Evolutionary conservation across 2,888 invertebrate genomes (phyloP).

Genomic region (Epicampocera succincta): DNA sequence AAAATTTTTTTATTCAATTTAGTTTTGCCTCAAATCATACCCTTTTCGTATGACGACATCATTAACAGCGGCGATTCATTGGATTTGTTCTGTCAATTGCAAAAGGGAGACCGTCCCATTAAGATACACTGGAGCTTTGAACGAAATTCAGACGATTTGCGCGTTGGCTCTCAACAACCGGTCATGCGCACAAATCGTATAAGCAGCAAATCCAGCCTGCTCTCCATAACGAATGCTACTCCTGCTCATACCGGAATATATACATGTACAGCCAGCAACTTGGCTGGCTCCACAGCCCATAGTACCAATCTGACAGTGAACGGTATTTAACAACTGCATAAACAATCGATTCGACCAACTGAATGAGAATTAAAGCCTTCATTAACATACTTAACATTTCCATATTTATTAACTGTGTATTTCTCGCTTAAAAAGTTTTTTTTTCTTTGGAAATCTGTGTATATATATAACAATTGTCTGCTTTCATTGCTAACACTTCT

Average conservation of each 20-base stretch:
- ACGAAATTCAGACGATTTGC: slow-evolving; percentile 74
- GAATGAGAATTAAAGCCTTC: slow-evolving; percentile 21
- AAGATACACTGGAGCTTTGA: slow-evolving; percentile 86
- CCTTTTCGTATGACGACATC: slow-evolving; percentile 88
- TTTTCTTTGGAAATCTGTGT: background rate
- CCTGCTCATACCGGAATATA: slow-evolving; percentile 85
- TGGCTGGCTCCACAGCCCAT: slow-evolving; percentile 83
- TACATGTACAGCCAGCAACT: slow-evolving; percentile 84
- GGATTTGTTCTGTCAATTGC: slow-evolving; percentile 87
- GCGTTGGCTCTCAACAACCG: slow-evolving; percentile 74
- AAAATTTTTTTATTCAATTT: slow-evolving; percentile 68
- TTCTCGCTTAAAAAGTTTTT: background rate
- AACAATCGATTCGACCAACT: background rate
- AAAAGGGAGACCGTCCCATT: slow-evolving; percentile 87
- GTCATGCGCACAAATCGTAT: slow-evolving; percentile 84
- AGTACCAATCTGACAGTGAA: slow-evolving; percentile 85
- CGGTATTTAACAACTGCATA: slow-evolving; percentile 80
- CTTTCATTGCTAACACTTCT: slow-evolving; percentile 29
- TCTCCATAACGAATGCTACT: slow-evolving; percentile 84
- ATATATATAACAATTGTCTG: background rate
- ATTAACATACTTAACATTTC: background rate
- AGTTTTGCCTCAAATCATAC: slow-evolving; percentile 90
- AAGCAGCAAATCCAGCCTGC: slow-evolving; percentile 85
- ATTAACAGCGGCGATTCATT: slow-evolving; percentile 88
- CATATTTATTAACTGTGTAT: slow-evolving; percentile 9